Conservation (phyloP, 2,113 vertebrate genomes). For the Hemichromis elongatus region DNA sequence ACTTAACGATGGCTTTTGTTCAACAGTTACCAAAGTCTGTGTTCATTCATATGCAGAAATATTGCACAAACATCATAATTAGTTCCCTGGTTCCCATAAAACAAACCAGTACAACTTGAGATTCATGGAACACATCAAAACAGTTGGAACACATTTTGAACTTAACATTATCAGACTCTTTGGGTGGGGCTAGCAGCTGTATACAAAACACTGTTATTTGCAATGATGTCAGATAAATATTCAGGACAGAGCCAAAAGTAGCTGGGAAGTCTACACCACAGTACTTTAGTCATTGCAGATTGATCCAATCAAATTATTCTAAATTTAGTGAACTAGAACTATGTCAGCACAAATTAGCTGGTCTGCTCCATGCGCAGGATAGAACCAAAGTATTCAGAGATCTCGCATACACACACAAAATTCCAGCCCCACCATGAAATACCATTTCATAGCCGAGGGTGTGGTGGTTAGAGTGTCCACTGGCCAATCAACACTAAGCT, state of each 20-base stretch:
- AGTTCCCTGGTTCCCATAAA: slow-evolving; percentile 8
- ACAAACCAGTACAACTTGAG: background rate
- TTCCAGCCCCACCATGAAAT: slow-evolving; percentile 44
- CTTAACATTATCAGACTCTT: background rate
- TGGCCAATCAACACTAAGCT: slow-evolving; percentile 57
- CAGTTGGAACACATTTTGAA: background rate
- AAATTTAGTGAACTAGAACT: background rate
- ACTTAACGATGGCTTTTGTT: slow-evolving; percentile 25
- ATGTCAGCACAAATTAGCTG: slow-evolving; percentile 8
- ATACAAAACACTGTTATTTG: background rate
- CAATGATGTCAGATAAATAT: background rate
- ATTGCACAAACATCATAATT: slow-evolving; percentile 12
- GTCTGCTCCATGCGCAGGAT: background rate
- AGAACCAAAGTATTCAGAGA: background rate
- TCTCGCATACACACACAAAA: background rate
- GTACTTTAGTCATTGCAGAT: background rate
- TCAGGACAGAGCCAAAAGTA: background rate
- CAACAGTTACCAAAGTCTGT: slow-evolving; percentile 14
- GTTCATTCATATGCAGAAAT: background rate
- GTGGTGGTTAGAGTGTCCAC: slow-evolving; percentile 25
- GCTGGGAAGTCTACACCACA: background rate
- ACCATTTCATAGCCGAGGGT: slow-evolving; percentile 43
- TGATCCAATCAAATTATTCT: background rate
- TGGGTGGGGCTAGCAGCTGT: background rate
- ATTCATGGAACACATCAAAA: background rate